These are phyloP conservation scores for Kryptolebias marmoratus DNA, from an alignment of 2,113 vertebrate species.

Conservation along the genomic window DNA sequence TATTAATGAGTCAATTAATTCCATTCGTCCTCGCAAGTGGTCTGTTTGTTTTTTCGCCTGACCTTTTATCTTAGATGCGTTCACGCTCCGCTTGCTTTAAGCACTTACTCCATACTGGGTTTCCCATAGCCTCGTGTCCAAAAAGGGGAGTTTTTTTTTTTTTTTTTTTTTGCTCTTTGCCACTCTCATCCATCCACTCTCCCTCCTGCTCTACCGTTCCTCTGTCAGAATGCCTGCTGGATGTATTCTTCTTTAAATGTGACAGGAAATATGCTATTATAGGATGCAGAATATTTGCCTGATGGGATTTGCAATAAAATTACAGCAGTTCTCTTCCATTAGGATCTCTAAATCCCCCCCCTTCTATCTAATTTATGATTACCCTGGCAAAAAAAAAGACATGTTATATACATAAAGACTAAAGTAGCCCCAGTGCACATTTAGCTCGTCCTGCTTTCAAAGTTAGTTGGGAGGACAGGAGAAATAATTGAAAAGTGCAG, in stretches of 20 bases:
- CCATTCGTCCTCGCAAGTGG: slow-evolving; percentile 86
- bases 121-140: slow-evolving; percentile 75
- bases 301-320: slow-evolving; percentile 81
- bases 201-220: slow-evolving; percentile 33
- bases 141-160: slow-evolving; percentile 69
- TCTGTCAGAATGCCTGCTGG: slow-evolving; percentile 74
- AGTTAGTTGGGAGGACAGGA: slow-evolving; percentile 94
- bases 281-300: slow-evolving; percentile 77
- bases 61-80: slow-evolving; percentile 87
- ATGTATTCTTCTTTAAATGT: slow-evolving; percentile 74
- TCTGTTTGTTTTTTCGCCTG: slow-evolving; percentile 89
- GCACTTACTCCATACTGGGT: slow-evolving; percentile 83
- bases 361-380: slow-evolving; percentile 77
- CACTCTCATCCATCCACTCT: slow-evolving; percentile 55
- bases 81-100: slow-evolving; percentile 85
- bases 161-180: slow-evolving; percentile 61
- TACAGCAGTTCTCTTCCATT: slow-evolving; percentile 77
- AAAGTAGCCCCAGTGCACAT: slow-evolving; percentile 76
- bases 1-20: slow-evolving; percentile 93
- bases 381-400: slow-evolving; percentile 74
- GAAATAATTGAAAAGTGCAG: slow-evolving; percentile 99
- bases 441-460: slow-evolving; percentile 81
- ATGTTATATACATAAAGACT: slow-evolving; percentile 79
- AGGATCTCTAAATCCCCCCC: slow-evolving; percentile 73
- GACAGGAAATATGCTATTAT: slow-evolving; percentile 80